Conservation (phyloP, 2,888 invertebrate species). For the Dorcus hopei region DNA sequence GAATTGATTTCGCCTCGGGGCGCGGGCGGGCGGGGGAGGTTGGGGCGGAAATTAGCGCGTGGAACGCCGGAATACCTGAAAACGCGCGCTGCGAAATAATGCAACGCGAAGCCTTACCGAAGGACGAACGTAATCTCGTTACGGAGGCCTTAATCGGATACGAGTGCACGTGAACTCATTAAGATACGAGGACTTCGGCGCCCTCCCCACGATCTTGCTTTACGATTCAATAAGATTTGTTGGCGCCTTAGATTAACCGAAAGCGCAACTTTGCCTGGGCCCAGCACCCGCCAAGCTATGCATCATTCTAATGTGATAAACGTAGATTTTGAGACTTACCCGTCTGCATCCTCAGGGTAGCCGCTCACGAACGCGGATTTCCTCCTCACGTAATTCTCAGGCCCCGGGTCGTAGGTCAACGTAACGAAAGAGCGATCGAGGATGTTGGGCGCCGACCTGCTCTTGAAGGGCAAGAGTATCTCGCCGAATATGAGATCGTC, state of each 20-base stretch:
- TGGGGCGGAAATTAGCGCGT: too few species aligned
- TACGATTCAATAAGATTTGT: too few species aligned
- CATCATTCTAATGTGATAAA: too few species aligned
- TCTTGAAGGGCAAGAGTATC: conserved; percentile 47
- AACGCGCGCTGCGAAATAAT: too few species aligned
- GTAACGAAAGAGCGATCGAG: conserved; percentile 46
- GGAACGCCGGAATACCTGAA: too few species aligned
- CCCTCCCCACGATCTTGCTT: neutral
- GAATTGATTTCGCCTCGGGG: too few species aligned
- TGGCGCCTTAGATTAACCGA: too few species aligned
- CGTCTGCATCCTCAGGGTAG: conserved; percentile 21
- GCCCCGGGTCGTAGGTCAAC: conserved; percentile 51
- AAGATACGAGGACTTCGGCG: neutral
- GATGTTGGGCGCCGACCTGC: conserved; percentile 59
- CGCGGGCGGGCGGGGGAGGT: too few species aligned
- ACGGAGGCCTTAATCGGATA: neutral
- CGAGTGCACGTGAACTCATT: neutral
- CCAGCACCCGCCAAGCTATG: too few species aligned
- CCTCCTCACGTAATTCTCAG: conserved; percentile 50
- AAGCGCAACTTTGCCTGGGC: too few species aligned
- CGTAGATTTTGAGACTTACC: conserved; percentile 6
- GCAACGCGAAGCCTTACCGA: neutral
- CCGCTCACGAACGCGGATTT: conserved; percentile 52
- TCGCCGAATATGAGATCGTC: conserved; percentile 44
- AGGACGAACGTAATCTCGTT: neutral